Evolutionary conservation across 2,888 invertebrate species (phyloP).

Genomic region (Lasioglossum villosulum): DNA sequence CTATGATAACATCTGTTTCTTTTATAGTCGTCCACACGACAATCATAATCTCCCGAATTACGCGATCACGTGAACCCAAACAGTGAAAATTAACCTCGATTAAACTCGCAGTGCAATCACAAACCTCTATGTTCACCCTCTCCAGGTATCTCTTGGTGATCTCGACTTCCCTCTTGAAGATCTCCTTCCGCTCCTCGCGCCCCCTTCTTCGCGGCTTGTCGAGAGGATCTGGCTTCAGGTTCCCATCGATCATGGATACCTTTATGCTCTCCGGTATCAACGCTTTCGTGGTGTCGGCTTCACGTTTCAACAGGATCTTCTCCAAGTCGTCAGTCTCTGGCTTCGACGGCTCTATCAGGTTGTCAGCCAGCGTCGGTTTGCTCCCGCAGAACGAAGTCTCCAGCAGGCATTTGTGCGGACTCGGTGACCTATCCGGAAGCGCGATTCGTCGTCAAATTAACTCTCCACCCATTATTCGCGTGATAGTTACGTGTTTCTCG

Average conservation of each 20-base stretch:
- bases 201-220: constrained; percentile 86
- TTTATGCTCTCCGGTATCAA: constrained; percentile 88
- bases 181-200: constrained; percentile 82
- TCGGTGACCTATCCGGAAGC: constrained; percentile 88
- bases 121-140: constrained; percentile 82
- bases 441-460: neutral
- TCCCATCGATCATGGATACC: constrained; percentile 84
- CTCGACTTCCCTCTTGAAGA: constrained; percentile 83
- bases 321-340: constrained; percentile 87
- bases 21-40: too few species aligned
- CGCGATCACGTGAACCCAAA: neutral
- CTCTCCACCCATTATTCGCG: neutral
- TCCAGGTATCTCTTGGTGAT: constrained; percentile 83
- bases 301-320: constrained; percentile 87
- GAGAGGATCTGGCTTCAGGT: constrained; percentile 90
- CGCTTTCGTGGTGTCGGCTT: constrained; percentile 88
- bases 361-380: constrained; percentile 87
- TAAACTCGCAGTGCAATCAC: neutral
- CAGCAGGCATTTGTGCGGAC: constrained; percentile 95
- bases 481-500: too few species aligned
- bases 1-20: too few species aligned
- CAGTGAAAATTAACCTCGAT: neutral
- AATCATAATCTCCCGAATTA: too few species aligned
- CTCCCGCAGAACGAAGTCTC: constrained; percentile 96
- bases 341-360: constrained; percentile 83